Percentiles rank a stretch among this genome's conserved stretches.
phyloP scores from a whole-genome alignment of 1,140 invertebrate genomes.

The Philopotamus ludificatus region DNA sequence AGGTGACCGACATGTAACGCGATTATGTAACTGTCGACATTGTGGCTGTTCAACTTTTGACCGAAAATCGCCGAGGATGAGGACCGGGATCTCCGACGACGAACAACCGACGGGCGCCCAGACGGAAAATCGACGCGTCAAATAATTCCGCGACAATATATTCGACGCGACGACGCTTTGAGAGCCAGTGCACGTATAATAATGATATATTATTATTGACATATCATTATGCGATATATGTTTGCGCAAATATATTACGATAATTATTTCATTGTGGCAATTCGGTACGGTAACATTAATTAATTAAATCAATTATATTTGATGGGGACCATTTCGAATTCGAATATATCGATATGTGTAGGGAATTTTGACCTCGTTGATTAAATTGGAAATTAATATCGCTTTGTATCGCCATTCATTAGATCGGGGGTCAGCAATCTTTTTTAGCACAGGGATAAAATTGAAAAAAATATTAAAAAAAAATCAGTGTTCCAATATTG shows the following conservation, averaged over 20 bases:
- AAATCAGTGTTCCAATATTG: no score
- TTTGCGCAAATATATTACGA: background rate
- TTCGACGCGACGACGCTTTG: background rate
- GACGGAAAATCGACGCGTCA: background rate
- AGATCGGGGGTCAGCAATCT: no score
- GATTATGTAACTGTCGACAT: constrained; percentile 6
- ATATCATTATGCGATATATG: background rate
- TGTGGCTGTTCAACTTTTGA: background rate
- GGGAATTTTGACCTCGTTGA: background rate
- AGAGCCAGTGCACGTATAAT: background rate
- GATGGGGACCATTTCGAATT: no score
- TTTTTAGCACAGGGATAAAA: background rate
- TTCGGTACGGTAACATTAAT: background rate
- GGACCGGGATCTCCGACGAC: background rate
- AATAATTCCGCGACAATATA: background rate
- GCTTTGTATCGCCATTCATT: no score
- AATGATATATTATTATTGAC: background rate
- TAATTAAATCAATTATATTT: no score
- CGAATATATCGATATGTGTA: constrained; percentile 2
- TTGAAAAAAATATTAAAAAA: no score
- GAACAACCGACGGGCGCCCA: background rate
- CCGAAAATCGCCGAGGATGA: background rate
- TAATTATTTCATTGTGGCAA: background rate
- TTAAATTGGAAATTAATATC: no score
- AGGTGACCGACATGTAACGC: constrained; percentile 24